Base-by-base conservation (phyloP, 2,797 vertebrate species). In the Crocidura indochinensis region DNA sequence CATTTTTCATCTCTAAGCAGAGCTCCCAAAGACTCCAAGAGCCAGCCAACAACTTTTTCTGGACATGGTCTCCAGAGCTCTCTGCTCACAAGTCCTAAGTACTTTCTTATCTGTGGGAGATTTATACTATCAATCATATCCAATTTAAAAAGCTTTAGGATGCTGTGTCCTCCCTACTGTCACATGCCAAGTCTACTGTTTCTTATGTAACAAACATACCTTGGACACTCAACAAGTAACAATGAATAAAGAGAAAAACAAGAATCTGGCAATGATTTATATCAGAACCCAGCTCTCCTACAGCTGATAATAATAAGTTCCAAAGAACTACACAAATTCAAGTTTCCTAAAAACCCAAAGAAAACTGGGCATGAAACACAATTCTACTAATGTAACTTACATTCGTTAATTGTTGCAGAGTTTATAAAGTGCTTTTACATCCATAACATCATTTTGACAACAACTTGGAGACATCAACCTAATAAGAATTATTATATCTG, bases 381-480 rank as follows among this genome's bases (percentile, higher is more conserved):
- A 84, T 80, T 81, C 64, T 67, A 69, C 47, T 69, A 87, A 85
- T 27, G 74, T 73, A 80, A 92, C 29, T 15, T 71, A 71, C 8
- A 67, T 86, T 89, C 65, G 71, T 87, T 90, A 80, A 47, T 90
- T 67, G 72, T 72, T 71, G 88, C 90, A 49, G 38, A 60, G 72
- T 77, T 94, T 85, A 87, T 44, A 80, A 92, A 92, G 91, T 46
- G 47, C 24, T 86, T 84, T 90, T 75, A 68, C 26, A 80, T 69
- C 86, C 65, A 77, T 44, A 84, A 69, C 27, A 83, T 62, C 79
- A 84, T 60, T 67, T 38, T 92, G 87, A 95, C 82, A 92, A 92
- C 29, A 78, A 89, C 79, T 74, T 47, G 12, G 56, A 80, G 53
- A 87, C 6, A 22, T 68, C 79, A 92, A 29, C 17, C 64, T 71